Conservation (phyloP, 2,113 vertebrate genomes). For the Mus spicilegus region DNA sequence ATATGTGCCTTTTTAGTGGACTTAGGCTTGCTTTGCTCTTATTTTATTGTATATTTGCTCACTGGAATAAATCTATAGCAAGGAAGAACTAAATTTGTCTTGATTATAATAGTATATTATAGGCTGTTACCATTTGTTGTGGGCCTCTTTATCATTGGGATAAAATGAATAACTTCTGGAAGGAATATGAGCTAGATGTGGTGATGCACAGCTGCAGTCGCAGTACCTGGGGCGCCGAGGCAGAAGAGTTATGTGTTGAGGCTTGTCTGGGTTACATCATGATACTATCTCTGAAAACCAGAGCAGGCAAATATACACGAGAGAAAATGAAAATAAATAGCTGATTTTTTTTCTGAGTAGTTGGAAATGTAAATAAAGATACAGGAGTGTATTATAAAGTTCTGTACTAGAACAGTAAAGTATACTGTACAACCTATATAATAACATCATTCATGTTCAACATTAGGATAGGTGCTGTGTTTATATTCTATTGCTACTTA, state of each 20-base stretch:
- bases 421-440: not conserved
- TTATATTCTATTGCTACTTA: not conserved
- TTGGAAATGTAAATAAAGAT: not conserved
- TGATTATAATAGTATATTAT: not conserved
- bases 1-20: not conserved
- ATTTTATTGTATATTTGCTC: not conserved
- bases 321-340: conserved; percentile 25
- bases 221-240: not conserved
- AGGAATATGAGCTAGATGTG: not conserved
- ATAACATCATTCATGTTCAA: not conserved
- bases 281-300: not conserved
- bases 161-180: conserved; percentile 17
- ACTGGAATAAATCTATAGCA: not conserved
- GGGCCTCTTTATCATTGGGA: not conserved
- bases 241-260: not conserved
- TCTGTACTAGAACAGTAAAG: conserved; percentile 21
- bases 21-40: not conserved
- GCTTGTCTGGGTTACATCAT: not conserved
- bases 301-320: not conserved
- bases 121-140: not conserved
- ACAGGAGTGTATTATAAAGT: conserved; percentile 31
- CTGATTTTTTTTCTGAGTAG: conserved; percentile 26
- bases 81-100: not conserved
- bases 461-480: not conserved
- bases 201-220: not conserved